These are phyloP conservation scores for Phoeniculus purpureus DNA, from an alignment of 2,797 vertebrate species.

Conservation along the genomic window DNA sequence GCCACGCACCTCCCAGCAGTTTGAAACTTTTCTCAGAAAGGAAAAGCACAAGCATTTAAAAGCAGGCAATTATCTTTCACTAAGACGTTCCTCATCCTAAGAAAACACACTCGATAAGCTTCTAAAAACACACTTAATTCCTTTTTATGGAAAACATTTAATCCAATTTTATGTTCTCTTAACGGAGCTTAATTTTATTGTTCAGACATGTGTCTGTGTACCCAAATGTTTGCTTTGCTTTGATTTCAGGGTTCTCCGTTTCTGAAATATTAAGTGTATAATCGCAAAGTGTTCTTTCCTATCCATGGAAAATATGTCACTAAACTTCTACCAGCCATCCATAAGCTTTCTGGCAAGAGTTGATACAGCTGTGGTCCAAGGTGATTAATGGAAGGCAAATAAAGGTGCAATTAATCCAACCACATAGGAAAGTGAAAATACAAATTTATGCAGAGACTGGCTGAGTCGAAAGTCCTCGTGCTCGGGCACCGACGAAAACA, in stretches of 20 bases:
- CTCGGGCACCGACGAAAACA: constrained; percentile 65
- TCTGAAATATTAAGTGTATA: constrained; percentile 52
- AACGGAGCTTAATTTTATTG: background rate
- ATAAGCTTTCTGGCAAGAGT: constrained; percentile 54
- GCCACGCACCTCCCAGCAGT: background rate
- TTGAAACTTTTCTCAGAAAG: background rate
- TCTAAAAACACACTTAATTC: background rate
- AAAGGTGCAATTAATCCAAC: constrained; percentile 76
- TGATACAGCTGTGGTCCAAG: constrained; percentile 61
- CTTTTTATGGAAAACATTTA: background rate
- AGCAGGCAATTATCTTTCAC: background rate
- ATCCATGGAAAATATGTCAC: constrained; percentile 39
- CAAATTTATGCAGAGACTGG: constrained; percentile 60
- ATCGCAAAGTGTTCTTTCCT: constrained; percentile 20
- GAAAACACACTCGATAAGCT: background rate
- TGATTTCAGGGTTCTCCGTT: constrained; percentile 24
- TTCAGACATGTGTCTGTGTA: background rate
- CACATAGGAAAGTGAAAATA: constrained; percentile 60
- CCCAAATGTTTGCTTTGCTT: constrained; percentile 7
- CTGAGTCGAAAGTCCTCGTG: constrained; percentile 60
- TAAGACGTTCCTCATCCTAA: background rate
- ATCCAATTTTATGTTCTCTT: background rate
- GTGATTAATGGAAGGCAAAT: constrained; percentile 78
- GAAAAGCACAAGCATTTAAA: background rate
- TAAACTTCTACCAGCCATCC: constrained; percentile 56